phyloP scores from a whole-genome alignment of 2,797 vertebrate genomes.

The Gadopsis marmoratus region DNA sequence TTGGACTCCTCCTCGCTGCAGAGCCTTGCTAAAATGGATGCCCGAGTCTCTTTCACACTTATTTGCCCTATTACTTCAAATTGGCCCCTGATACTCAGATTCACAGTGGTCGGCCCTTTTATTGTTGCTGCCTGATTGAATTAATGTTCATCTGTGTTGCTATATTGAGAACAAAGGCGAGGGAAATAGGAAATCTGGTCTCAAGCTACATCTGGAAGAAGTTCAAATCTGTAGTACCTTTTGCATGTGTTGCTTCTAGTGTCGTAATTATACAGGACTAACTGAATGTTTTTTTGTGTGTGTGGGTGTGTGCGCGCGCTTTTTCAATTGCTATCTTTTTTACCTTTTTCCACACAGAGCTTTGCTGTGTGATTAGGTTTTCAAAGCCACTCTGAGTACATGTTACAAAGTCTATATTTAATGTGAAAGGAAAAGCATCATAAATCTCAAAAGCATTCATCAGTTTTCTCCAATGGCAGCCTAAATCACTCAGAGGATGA shows the following conservation, averaged over 20 bases:
- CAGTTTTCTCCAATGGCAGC: slow-evolving; percentile 81
- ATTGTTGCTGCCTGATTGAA: slow-evolving; percentile 49
- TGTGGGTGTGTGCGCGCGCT: background rate
- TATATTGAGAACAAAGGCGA: slow-evolving; percentile 30
- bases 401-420: slow-evolving; percentile 83
- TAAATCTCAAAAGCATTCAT: slow-evolving; percentile 83
- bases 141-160: slow-evolving; percentile 27
- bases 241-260: slow-evolving; percentile 21
- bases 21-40: slow-evolving; percentile 36
- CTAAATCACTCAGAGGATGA: slow-evolving; percentile 82
- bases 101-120: slow-evolving; percentile 23
- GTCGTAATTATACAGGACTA: background rate
- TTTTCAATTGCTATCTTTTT: slow-evolving; percentile 24
- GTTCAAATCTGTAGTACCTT: background rate
- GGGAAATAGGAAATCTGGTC: slow-evolving; percentile 6
- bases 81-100: slow-evolving; percentile 43
- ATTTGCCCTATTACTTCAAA: slow-evolving; percentile 61
- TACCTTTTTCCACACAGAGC: slow-evolving; percentile 47
- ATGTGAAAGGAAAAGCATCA: slow-evolving; percentile 75
- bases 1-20: slow-evolving; percentile 23
- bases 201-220: background rate
- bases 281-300: background rate
- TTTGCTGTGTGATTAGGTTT: slow-evolving; percentile 75
- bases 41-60: slow-evolving; percentile 28
- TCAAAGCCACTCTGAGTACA: slow-evolving; percentile 70